Percentiles rank a stretch among this genome's conserved stretches.
phyloP scores from a whole-genome alignment of 2,113 vertebrate genomes.

The Scopus umbretta region DNA sequence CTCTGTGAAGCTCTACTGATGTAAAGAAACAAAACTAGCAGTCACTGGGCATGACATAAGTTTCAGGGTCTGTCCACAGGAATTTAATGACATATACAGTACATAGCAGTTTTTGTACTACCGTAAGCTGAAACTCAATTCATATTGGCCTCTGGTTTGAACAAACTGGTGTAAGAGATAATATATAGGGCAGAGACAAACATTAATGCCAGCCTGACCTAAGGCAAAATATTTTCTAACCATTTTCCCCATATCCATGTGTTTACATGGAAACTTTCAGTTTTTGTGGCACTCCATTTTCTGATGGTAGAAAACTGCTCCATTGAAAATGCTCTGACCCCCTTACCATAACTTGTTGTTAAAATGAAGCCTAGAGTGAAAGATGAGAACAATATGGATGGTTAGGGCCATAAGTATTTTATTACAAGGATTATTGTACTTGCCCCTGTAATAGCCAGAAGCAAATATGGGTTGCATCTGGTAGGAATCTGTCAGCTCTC shows the following conservation, averaged over 20 bases:
- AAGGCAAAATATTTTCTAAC: not conserved
- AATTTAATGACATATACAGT: not conserved
- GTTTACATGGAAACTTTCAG: not conserved
- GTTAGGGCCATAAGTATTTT: not conserved
- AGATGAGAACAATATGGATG: not conserved
- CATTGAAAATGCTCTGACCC: not conserved
- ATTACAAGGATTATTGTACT: not conserved
- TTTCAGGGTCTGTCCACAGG: not conserved
- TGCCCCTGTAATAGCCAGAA: not conserved
- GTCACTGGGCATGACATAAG: not conserved
- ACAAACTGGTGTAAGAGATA: not conserved
- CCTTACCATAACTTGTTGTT: not conserved
- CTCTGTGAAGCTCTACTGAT: not conserved
- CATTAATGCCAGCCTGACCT: not conserved
- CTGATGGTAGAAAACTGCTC: not conserved
- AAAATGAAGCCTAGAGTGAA: not conserved
- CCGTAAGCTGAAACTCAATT: not conserved
- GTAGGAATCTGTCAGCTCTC: not conserved
- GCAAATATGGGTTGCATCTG: not conserved
- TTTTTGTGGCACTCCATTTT: not conserved
- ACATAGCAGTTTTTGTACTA: not conserved
- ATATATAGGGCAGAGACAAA: not conserved
- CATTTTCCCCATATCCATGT: not conserved
- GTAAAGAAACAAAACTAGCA: not conserved
- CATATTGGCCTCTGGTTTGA: not conserved